Evolutionary conservation across 2,888 invertebrate genomes (phyloP), one percentile per base, ranked within the genome.

Genomic region (Alcis repandata): DNA sequence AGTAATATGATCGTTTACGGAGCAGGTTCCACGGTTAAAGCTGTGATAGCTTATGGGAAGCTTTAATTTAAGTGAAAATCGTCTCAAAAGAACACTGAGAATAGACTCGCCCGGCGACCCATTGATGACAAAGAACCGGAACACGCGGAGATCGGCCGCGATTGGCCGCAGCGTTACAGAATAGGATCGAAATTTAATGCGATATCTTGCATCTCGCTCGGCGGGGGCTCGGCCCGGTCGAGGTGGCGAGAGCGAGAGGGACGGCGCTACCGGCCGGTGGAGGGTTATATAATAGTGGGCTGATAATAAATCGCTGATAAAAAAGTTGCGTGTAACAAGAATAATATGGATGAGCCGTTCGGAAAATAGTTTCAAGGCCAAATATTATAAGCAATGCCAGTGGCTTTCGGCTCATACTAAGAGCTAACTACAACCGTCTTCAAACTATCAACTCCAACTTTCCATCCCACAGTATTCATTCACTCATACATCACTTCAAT

Each of bases 121-220:
- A 95, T 95, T 95, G 95, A 95, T 95, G 95, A 95, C 95, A 95
- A 95, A 95, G 95, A 95, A 94, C 91, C 93, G 92, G 94, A 94
- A 94, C 94, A 94, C 93, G 92, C 91, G 85, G 88, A 92, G 93
- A 92, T 92, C 91, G 90, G 86, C 87, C 92, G 91, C 93, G 94
- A 95, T 95, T 95, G 95, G 95, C 91, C 92, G 86, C 88, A 85
- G 86, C 87, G 81, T 87, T 86, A 88, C 87, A 88, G 90, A 91
- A 89, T 86, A 89, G 85, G 91, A 92, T 92, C 92, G 92, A 92
- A 91, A 88, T 90, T 90, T 84, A 91, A 90, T 90, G 91, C 89
- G 87, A 86, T 74, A 76, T 85, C 69, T 67, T 75, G 72, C 76
- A 68, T 91, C 92, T 80, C 88, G 68, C 83, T 91, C 88, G 64